Evolutionary conservation across 2,113 vertebrate species (phyloP), one percentile per base, ranked within the genome.

Genomic region (Benitochromis conjunctus): DNA sequence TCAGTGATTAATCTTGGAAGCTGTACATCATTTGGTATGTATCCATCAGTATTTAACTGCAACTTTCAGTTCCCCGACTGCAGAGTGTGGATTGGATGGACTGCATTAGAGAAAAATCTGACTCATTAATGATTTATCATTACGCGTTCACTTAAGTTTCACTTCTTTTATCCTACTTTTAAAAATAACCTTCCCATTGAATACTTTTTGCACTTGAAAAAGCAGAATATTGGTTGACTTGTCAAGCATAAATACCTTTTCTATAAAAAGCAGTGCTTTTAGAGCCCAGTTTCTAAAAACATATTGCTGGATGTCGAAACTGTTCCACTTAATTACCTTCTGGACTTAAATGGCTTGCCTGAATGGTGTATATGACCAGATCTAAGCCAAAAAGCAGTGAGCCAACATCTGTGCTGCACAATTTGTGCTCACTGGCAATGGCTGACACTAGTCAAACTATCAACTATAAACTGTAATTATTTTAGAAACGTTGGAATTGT

Each of bases 1-100:
- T 89, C 36, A n/a, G 71, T 74, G 86, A 92, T 89, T 85, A 71
- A 89, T 88, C 71, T 91, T 19, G 79, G 80, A 77, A 60, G 53
- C 62, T 64, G 80, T 89, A 79, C 43, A 86, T 79, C 58, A 83
- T 88, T 85, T 80, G 38, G 62, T 82, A 83, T 29, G 78, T 43
- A 87, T 87, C 58, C 82, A 81, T 93, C 9, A 82, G 79, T 31
- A 78, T 82, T 82, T 84, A 86, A 86, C 79, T 57, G 21, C 34
- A 56, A 84, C 79, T 81, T 81, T 82, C 66, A 79, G 56, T 46
- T 77, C 43, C 55, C 21, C 3, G 26, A n/a, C 76, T 79, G 74
- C 66, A 76, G 54, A 80, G 53, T 64, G 57, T 84, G 29, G 34
- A 87, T n/a, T 88, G 26, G 71, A 48, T 24, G 57, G 77, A 81